Conservation (phyloP, 2,888 invertebrate species). For the Tiliacea citrago region DNA sequence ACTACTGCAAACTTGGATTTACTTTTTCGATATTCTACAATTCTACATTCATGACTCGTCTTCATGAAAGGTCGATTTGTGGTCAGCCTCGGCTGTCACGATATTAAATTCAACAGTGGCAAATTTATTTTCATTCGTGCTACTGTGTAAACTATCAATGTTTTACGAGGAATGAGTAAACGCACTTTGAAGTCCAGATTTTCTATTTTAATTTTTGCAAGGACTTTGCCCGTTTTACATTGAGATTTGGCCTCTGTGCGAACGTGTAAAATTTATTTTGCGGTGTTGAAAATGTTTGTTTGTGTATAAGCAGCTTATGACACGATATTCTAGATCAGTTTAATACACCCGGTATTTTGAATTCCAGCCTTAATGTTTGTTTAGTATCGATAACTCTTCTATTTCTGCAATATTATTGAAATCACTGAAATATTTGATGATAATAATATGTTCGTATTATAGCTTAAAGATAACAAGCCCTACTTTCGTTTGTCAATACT, state of each 20-base stretch:
- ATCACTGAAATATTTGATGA: conserved; percentile 28
- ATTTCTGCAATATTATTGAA: conserved; percentile 35
- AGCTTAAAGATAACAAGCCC: conserved; percentile 15
- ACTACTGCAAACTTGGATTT: conserved; percentile 63
- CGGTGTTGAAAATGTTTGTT: conserved; percentile 16
- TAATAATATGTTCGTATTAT: background rate
- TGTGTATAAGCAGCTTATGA: conserved; percentile 11
- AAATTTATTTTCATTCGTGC: conserved; percentile 41
- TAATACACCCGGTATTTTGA: conserved; percentile 21
- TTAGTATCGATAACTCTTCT: conserved; percentile 26
- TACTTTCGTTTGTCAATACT: conserved; percentile 15
- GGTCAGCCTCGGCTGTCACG: conserved; percentile 66
- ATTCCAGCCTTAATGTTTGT: conserved; percentile 18
- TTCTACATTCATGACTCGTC: conserved; percentile 66
- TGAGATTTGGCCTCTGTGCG: conserved; percentile 1
- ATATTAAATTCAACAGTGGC: conserved; percentile 46
- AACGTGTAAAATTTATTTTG: conserved; percentile 17
- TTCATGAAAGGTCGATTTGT: conserved; percentile 68
- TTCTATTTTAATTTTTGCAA: conserved; percentile 29
- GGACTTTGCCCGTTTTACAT: conserved; percentile 7
- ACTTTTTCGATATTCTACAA: conserved; percentile 66
- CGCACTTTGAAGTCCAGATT: conserved; percentile 26
- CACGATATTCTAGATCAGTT: conserved; percentile 35
- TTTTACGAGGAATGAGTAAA: conserved; percentile 38
- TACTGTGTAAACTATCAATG: conserved; percentile 45